A percentile compares a stretch with the other conserved stretches of the same genome.
phyloP scores from a whole-genome alignment of 2,888 invertebrate species.

The Steinernema scapterisci region DNA sequence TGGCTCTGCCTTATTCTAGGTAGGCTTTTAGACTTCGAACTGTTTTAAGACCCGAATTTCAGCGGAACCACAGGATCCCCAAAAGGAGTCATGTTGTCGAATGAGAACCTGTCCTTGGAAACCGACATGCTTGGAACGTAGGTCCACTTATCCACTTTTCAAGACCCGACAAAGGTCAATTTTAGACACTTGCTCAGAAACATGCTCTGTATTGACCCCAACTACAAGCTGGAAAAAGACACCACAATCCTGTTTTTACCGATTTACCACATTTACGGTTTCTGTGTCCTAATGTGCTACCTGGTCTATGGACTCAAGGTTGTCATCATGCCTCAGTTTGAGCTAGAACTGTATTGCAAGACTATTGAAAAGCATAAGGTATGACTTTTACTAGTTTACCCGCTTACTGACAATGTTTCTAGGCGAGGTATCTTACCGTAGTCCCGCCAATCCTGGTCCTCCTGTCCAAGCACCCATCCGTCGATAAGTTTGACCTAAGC shows the following conservation, averaged over 20 bases:
- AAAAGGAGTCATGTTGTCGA: slow-evolving; percentile 34
- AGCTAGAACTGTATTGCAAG: slow-evolving; percentile 41
- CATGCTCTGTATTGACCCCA: background rate
- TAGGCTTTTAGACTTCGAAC: background rate
- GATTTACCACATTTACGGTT: slow-evolving; percentile 39
- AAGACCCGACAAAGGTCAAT: background rate
- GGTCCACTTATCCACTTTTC: background rate
- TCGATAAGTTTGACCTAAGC: slow-evolving; percentile 15
- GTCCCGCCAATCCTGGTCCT: background rate
- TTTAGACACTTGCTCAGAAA: background rate
- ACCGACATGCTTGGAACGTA: slow-evolving; percentile 1
- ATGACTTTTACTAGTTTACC: background rate
- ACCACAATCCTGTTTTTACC: background rate
- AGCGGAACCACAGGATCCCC: slow-evolving; percentile 32
- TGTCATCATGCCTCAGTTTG: slow-evolving; percentile 42
- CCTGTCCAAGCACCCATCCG: background rate
- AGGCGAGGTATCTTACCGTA: background rate
- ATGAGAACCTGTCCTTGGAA: background rate
- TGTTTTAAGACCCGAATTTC: background rate
- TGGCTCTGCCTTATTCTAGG: slow-evolving; percentile 13
- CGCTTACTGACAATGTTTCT: background rate
- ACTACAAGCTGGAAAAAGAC: background rate
- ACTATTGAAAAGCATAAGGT: slow-evolving; percentile 44
- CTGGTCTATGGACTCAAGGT: slow-evolving; percentile 45
- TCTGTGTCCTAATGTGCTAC: slow-evolving; percentile 37